These are phyloP conservation scores for Sicus ferrugineus DNA, from an alignment of 2,888 invertebrate genomes.

Conservation along the genomic window DNA sequence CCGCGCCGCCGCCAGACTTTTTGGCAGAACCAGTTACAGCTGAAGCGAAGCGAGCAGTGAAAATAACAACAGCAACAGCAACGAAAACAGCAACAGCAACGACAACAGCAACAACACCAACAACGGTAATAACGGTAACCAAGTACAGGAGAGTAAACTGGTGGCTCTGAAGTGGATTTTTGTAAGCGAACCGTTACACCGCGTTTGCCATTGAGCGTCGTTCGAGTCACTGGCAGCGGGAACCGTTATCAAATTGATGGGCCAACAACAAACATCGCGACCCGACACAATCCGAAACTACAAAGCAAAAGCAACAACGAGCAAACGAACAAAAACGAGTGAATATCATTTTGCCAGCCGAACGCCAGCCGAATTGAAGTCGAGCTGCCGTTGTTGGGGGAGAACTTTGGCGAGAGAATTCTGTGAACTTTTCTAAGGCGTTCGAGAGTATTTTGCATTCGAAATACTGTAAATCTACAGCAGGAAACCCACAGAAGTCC, in stretches of 20 bases:
- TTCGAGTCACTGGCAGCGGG: neutral
- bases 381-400: too few relatives aligned
- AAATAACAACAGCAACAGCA: neutral
- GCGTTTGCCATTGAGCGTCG: conserved; percentile 24
- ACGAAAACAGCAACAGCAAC: conserved; percentile 11
- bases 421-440: too few relatives aligned
- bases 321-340: neutral
- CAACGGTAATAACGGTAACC: neutral
- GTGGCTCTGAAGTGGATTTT: conserved; percentile 30
- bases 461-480: too few relatives aligned
- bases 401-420: too few relatives aligned
- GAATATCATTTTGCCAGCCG: too few relatives aligned
- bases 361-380: too few relatives aligned
- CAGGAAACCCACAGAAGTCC: too few relatives aligned
- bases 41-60: conserved; percentile 6
- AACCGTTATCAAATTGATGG: conserved; percentile 20
- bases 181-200: conserved; percentile 35
- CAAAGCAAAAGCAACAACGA: conserved; percentile 9
- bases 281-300: neutral
- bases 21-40: conserved; percentile 10
- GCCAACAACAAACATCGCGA: conserved; percentile 1
- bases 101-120: conserved; percentile 4
- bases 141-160: conserved; percentile 17
- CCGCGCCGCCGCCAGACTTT: conserved; percentile 8
- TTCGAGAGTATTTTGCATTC: too few relatives aligned